Percentiles rank a stretch among this genome's conserved stretches.
Evolutionary conservation across 1,140 invertebrate genomes (phyloP).

Genomic region (Holotrichia oblita): DNA sequence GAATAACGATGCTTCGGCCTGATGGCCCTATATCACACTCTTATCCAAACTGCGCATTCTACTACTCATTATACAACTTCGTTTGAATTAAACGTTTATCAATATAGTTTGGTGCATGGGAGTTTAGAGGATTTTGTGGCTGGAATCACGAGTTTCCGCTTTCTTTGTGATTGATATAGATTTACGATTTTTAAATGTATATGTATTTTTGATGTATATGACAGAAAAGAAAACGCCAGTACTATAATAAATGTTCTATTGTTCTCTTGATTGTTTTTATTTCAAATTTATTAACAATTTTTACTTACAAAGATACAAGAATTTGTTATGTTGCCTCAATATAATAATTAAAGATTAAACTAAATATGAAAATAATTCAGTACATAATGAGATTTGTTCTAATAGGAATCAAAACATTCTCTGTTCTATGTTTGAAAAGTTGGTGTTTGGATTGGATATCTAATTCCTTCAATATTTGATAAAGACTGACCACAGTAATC

Average conservation of each 20-base stretch:
- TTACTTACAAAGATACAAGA: too few species aligned
- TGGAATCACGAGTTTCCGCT: neutral
- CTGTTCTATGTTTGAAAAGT: neutral
- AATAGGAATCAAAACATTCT: slow-evolving; percentile 29
- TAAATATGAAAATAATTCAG: neutral
- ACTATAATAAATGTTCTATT: slow-evolving; percentile 30
- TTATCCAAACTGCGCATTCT: too few species aligned
- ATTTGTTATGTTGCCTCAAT: too few species aligned
- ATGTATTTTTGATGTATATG: slow-evolving; percentile 20
- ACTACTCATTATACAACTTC: too few species aligned
- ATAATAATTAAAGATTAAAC: too few species aligned
- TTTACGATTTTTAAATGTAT: neutral
- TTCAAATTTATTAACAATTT: neutral
- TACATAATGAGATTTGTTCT: neutral
- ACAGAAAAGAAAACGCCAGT: neutral
- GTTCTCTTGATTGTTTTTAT: slow-evolving; percentile 14
- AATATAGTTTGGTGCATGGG: neutral
- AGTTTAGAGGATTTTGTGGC: slow-evolving; percentile 1
- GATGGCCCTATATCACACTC: neutral
- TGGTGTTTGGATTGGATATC: neutral
- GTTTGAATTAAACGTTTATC: too few species aligned
- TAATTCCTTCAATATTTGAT: slow-evolving; percentile 27
- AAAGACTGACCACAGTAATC: slow-evolving; percentile 35
- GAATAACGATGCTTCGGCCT: neutral
- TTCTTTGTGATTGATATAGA: neutral